phyloP scores from a whole-genome alignment of 2,888 invertebrate genomes.

The Acronicta leporina region DNA sequence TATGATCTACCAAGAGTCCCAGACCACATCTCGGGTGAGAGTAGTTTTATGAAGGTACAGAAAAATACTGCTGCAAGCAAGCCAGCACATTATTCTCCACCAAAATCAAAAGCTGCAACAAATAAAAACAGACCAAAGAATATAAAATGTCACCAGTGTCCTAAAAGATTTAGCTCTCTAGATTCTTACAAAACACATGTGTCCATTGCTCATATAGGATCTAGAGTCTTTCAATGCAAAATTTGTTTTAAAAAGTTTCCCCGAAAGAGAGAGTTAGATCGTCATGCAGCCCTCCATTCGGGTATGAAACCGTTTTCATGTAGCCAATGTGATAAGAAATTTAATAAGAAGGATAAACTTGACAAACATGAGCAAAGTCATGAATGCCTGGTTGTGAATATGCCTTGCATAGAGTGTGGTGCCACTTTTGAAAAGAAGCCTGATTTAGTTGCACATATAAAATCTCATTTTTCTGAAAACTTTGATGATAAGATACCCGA shows the following conservation, averaged over 20 bases:
- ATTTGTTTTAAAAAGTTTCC: conserved; percentile 92
- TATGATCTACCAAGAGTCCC: conserved; percentile 86
- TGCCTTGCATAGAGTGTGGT: conserved; percentile 90
- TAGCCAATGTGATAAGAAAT: conserved; percentile 91
- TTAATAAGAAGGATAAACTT: conserved; percentile 92
- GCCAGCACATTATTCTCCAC: conserved; percentile 70
- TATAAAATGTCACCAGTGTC: conserved; percentile 87
- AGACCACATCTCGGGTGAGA: conserved; percentile 86
- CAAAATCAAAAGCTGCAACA: conserved; percentile 70
- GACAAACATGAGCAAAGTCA: conserved; percentile 91
- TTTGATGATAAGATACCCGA: conserved; percentile 79
- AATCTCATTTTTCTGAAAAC: conserved; percentile 87
- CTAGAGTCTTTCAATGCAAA: conserved; percentile 90
- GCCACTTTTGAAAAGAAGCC: conserved; percentile 89
- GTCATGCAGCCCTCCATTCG: conserved; percentile 91
- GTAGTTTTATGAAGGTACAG: conserved; percentile 80
- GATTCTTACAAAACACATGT: conserved; percentile 88
- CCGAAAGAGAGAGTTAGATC: conserved; percentile 91
- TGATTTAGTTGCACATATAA: conserved; percentile 89
- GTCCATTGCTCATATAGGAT: conserved; percentile 84
- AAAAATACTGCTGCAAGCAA: conserved; percentile 73
- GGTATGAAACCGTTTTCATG: conserved; percentile 92
- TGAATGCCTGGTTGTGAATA: conserved; percentile 89
- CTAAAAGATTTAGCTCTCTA: conserved; percentile 84
- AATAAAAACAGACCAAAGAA: conserved; percentile 85